These are phyloP conservation scores for Microtus richardsoni DNA, from an alignment of 2,113 vertebrate genomes.

Conservation along the genomic window DNA sequence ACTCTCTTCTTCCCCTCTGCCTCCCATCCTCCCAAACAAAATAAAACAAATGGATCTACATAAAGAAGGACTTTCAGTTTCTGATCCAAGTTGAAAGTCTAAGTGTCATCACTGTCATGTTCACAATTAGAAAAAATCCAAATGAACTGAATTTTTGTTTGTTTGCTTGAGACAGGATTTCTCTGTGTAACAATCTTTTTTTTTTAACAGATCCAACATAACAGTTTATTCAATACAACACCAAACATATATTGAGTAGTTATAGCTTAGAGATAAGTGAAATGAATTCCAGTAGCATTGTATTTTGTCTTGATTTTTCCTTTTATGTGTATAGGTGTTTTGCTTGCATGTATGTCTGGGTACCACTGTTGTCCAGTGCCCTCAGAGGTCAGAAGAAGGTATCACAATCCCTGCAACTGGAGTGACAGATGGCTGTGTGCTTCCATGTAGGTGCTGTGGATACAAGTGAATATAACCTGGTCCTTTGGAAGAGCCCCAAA, in stretches of 20 bases:
- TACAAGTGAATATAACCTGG: no score
- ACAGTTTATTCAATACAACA: background rate
- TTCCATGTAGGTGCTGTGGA: background rate
- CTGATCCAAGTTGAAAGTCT: background rate
- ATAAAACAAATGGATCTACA: background rate
- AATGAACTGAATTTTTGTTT: background rate
- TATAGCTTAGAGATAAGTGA: background rate
- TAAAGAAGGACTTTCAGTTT: background rate
- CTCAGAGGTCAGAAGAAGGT: background rate
- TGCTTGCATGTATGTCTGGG: background rate
- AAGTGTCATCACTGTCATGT: background rate
- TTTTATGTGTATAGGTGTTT: background rate
- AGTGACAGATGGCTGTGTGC: background rate
- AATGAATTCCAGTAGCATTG: background rate
- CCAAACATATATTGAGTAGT: background rate
- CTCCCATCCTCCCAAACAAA: background rate
- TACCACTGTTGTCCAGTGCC: background rate
- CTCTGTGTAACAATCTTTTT: background rate
- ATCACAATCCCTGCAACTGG: background rate
- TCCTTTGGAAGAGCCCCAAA: background rate
- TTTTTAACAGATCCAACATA: background rate
- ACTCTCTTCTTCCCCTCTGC: background rate
- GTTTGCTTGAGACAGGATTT: background rate
- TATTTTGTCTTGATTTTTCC: background rate
- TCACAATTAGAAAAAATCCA: background rate